These are phyloP conservation scores for Numida meleagris DNA, from an alignment of 2,113 vertebrate species.

Conservation along the genomic window DNA sequence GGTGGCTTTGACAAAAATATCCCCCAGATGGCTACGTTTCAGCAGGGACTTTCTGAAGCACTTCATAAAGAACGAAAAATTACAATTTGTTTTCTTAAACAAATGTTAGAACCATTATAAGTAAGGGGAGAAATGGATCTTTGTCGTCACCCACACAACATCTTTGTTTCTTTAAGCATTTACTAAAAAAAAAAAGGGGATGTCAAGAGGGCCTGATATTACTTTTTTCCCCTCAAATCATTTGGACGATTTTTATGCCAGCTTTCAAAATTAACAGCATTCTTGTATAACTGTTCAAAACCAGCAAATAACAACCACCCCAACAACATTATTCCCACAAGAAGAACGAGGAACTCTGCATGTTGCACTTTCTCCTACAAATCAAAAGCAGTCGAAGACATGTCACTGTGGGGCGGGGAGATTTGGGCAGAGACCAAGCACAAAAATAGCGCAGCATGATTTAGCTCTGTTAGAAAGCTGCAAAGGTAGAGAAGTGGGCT, in stretches of 20 bases:
- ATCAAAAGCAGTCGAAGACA: neutral
- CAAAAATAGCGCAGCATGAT: neutral
- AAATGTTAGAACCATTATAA: neutral
- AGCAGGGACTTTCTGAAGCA: neutral
- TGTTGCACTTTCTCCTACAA: neutral
- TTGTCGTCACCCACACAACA: neutral
- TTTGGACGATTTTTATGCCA: neutral
- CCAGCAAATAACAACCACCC: too few species aligned
- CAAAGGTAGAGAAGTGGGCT: neutral
- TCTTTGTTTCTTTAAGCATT: neutral
- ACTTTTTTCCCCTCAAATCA: neutral
- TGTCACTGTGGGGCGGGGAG: neutral
- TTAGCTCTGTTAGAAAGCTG: neutral
- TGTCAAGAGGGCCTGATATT: neutral
- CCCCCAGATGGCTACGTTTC: neutral
- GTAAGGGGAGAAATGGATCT: neutral
- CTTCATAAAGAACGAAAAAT: neutral
- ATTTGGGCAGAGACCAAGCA: neutral
- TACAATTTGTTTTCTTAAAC: neutral
- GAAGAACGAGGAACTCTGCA: neutral
- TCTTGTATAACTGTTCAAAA: neutral
- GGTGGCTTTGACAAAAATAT: neutral
- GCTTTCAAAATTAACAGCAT: neutral
- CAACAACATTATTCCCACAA: neutral
- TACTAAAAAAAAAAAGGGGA: neutral